Evolutionary conservation across 2,797 vertebrate genomes (phyloP), one percentile per base, ranked within the genome.

Genomic region (Streptopelia turtur): DNA sequence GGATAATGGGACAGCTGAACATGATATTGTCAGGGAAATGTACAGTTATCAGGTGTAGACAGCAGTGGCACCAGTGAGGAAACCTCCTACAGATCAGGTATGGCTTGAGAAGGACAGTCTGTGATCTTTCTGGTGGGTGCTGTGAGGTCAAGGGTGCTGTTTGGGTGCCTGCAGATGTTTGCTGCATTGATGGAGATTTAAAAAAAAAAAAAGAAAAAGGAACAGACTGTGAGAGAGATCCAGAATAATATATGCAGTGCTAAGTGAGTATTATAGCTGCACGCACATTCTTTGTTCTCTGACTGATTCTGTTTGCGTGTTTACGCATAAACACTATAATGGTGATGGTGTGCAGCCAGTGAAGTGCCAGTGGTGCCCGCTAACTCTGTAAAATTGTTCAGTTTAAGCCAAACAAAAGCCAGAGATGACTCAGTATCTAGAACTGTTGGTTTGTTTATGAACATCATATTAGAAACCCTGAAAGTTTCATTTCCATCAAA

Each of bases 41-140:
- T 22, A 1, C 12, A 3, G 8, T 61, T 53, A 5, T 0, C 10
- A 24, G 30, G 5, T 55, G 57, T 52, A 91, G 83, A 64, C 57
- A 63, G 80, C 78, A 50, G 59, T 86, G 70, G 57, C 77, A 87
- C 30, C 64, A 53, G 64, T 52, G 30, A 92, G 87, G 80, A 97
- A 87, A 43, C 17, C 11, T 61, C 41, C 66, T 65, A 28, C 22
- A 69, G 61, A 41, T 33, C 16, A 33, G 45, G 47, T 74, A 57
- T 28, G 83, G 28, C 53, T 89, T 89, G 65, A 35, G 47, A 76
- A 90, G 57, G 43, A 39, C 76, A 50, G 12, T 6, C 59, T 8
- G 0, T 63, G 31, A 49, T 65, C 50, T 89, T 92, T 50, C 55
- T 52, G 2, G 24, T 31, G 33, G 21, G 4, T 25, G 80, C 55